Evolutionary conservation across 92 coral and sea anemone genomes (phyloP).

Genomic region (Actinostola sp.): DNA sequence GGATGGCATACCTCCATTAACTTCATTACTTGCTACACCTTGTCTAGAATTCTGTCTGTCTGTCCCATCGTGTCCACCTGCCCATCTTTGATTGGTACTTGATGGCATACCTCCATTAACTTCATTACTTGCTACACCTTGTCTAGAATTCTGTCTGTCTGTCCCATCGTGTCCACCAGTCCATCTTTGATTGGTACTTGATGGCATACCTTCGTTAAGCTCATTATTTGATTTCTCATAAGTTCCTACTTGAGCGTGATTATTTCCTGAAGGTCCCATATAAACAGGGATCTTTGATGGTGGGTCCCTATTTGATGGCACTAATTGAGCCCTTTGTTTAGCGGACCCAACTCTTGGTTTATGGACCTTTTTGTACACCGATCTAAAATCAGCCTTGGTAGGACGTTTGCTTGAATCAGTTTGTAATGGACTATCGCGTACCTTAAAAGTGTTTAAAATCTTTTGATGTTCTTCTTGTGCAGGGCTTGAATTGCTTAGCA

Average conservation of each 20-base stretch:
- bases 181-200: slow-evolving; percentile 8
- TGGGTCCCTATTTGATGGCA: slow-evolving; percentile 12
- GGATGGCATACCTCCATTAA: too few species aligned
- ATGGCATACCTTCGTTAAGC: neutral
- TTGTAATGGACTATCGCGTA: slow-evolving; percentile 19
- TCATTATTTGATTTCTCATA: neutral
- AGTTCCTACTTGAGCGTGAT: neutral
- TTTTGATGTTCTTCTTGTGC: slow-evolving; percentile 63
- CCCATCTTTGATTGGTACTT: too few species aligned
- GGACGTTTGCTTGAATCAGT: neutral
- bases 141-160: slow-evolving; percentile 20
- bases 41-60: too few species aligned
- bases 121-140: too few species aligned
- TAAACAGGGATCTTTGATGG: slow-evolving; percentile 26
- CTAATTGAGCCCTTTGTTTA: slow-evolving; percentile 22
- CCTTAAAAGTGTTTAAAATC: slow-evolving; percentile 37
- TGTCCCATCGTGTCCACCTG: too few species aligned
- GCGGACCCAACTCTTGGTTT: slow-evolving; percentile 70
- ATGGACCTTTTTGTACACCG: slow-evolving; percentile 43
- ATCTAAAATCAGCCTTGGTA: slow-evolving; percentile 23
- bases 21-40: too few species aligned
- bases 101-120: too few species aligned
- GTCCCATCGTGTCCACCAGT: slow-evolving; percentile 2
- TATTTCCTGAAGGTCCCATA: slow-evolving; percentile 16
- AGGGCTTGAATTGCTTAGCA: slow-evolving; percentile 63